Base-by-base conservation (phyloP, 2,888 invertebrate species). In the Byasa hedistus region DNA sequence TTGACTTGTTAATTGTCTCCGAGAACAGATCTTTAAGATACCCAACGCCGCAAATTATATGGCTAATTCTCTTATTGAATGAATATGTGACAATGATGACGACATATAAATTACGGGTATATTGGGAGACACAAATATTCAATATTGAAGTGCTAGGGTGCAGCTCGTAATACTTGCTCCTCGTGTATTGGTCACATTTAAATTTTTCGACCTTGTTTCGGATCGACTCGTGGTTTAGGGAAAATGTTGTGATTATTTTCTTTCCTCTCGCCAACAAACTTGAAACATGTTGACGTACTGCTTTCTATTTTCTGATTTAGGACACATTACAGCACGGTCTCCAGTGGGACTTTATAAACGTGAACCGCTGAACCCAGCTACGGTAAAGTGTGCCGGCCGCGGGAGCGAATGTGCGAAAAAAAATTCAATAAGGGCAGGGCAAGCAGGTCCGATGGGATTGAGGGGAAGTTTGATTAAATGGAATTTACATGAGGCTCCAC, bases 381-480 rank as follows among this genome's bases (percentile, higher is more conserved):
- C 23, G 57, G 65, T 44, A 63, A 65, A 62, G 60, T 68, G 19
- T 68, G 54, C 54, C 36, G 58, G 64, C 58, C 24, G 23, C n/a
- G 52, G 63, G 61, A 36, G 64, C 19, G 64, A 71, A 74, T 74
- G 68, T 70, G 71, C 74, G 71, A 75, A 80, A 39, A 79, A 65
- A 82, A 84, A 77, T 79, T 72, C 78, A 84, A 84, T 82, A 82
- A 80, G 76, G 77, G 12, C 39, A 39, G 39, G 39, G 39, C 39
- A 77, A 73, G 71, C 60, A 70, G 68, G 65, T 65, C 68, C 70
- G 66, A 66, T 62, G 73, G 75, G 72, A 71, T 71, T 73, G 72
- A 66, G 74, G 70, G 69, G 75, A 81, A 82, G 79, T 81, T 89
- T 86, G 87, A 88, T 89, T 85, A 87, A 87, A 87, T 81, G 76